Evolutionary conservation across 2,888 invertebrate genomes (phyloP), one percentile per base, ranked within the genome.

Genomic region (Melitaea athalia): DNA sequence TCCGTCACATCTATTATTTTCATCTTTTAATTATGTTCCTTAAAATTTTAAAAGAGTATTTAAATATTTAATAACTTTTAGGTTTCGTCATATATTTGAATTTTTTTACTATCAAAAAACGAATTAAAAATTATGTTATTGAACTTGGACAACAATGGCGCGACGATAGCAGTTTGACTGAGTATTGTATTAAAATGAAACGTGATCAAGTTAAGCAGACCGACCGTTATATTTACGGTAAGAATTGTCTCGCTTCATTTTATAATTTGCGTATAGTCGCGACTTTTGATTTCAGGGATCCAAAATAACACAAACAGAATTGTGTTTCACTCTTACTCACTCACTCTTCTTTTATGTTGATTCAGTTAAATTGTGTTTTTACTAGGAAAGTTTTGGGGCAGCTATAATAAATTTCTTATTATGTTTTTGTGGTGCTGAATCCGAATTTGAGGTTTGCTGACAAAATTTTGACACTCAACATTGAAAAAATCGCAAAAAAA

Each of bases 71-170:
- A 24, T 63, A 11, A 52, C 11, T 71, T 73, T 3, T 38, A 74
- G 74, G 62, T 64, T 66, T 50, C 14, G 24, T 69, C 12, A 17
- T 71, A 8, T 73, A 69, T 15, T 33, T 71, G 7, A 62, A 74
- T 63, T n/a, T 72, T 15, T 66, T 60, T 64, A 47, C 64, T 43
- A 72, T 69, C 45, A 72, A 72, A 65, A 72, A 61, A 31, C 61
- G 67, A 50, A 72, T 72, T 33, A 70, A 72, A 68, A 64, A 50
- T 42, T 74, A 64, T 50, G 64, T 73, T 59, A 65, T 73, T 59
- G 69, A 59, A 17, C 67, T 74, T 47, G 70, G 66, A 59, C 57
- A 66, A 42, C 53, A 72, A 64, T 74, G 74, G 74, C 67, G 70
- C 24, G 64, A 64, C 62, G 70, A 73, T 50, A 67, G 59, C 33